phyloP scores from a whole-genome alignment of 1,140 invertebrate species.

The Alviniconcha marisindica region DNA sequence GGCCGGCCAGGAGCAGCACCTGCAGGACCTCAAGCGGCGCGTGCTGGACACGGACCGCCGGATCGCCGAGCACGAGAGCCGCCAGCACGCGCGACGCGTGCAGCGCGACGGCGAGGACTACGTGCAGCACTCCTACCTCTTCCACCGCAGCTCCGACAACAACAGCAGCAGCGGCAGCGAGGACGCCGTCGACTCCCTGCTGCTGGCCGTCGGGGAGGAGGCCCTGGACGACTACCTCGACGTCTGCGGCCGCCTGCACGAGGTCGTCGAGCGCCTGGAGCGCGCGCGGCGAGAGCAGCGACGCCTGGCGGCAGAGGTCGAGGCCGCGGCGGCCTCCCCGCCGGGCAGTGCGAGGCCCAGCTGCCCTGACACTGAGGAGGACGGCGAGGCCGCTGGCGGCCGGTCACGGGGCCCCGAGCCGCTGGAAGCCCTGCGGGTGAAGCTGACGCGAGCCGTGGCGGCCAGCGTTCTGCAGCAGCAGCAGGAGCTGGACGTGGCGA shows the following conservation, averaged over 20 bases:
- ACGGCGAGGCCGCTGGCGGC: background rate
- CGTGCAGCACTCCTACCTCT: conserved; percentile 86
- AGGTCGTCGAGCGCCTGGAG: conserved; percentile 83
- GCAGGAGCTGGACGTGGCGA: conserved; percentile 82
- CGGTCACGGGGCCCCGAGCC: background rate
- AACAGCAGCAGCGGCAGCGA: conserved; percentile 73
- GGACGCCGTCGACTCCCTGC: conserved; percentile 52
- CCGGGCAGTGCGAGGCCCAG: background rate
- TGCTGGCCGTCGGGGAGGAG: conserved; percentile 57
- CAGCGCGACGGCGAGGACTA: conserved; percentile 88
- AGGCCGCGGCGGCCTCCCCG: background rate
- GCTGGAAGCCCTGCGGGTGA: conserved; percentile 5
- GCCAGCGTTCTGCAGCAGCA: conserved; percentile 75
- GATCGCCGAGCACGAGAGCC: conserved; percentile 86
- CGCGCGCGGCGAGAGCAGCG: conserved; percentile 82
- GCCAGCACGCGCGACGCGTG: conserved; percentile 83
- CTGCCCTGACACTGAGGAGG: background rate
- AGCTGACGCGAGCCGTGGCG: conserved; percentile 65
- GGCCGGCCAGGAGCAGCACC: conserved; percentile 88
- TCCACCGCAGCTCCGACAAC: conserved; percentile 74
- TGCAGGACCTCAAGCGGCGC: conserved; percentile 82
- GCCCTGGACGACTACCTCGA: conserved; percentile 78
- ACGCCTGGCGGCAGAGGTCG: conserved; percentile 74
- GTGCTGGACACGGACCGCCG: conserved; percentile 86
- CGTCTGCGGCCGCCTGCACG: conserved; percentile 84